These are phyloP conservation scores for Coptotermes formosanus DNA, from an alignment of 1,140 invertebrate species.

Conservation along the genomic window DNA sequence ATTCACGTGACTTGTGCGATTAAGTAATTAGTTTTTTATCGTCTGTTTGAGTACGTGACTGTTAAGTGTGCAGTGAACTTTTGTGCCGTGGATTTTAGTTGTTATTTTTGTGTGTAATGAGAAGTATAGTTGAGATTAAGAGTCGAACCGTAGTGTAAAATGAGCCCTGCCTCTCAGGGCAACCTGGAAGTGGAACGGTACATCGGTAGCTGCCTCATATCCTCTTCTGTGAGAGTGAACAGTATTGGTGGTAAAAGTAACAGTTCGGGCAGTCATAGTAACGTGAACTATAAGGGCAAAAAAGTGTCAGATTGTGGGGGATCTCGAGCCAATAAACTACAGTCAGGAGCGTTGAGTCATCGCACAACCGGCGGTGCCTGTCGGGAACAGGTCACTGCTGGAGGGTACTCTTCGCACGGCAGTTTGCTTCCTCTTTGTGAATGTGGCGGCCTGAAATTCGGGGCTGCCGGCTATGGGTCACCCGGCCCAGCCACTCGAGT, in stretches of 20 bases:
- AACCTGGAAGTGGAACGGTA: slow-evolving; percentile 63
- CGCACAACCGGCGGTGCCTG: not conserved
- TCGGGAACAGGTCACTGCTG: not conserved
- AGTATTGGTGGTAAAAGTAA: slow-evolving; percentile 7
- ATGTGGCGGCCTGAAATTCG: not conserved
- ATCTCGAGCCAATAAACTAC: not conserved
- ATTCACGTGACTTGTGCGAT: not conserved
- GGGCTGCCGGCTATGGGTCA: not conserved
- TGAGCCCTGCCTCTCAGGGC: slow-evolving; percentile 61
- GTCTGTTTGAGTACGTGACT: not conserved
- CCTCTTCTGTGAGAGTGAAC: not conserved
- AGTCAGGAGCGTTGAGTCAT: not conserved
- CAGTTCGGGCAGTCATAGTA: not conserved
- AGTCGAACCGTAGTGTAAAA: slow-evolving; percentile 37
- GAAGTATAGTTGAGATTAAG: not conserved
- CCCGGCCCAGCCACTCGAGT: not conserved
- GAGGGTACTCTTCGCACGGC: not conserved
- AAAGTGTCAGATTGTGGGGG: not conserved
- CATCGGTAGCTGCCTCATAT: slow-evolving; percentile 63
- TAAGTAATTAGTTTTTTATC: too few species aligned
- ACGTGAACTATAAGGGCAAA: slow-evolving; percentile 15
- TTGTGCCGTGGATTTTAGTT: not conserved
- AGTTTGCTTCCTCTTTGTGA: not conserved
- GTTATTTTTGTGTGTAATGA: too few species aligned
- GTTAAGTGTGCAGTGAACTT: not conserved